Evolutionary conservation across 2,888 invertebrate genomes (phyloP).

Genomic region (Oligia fasciuncula): DNA sequence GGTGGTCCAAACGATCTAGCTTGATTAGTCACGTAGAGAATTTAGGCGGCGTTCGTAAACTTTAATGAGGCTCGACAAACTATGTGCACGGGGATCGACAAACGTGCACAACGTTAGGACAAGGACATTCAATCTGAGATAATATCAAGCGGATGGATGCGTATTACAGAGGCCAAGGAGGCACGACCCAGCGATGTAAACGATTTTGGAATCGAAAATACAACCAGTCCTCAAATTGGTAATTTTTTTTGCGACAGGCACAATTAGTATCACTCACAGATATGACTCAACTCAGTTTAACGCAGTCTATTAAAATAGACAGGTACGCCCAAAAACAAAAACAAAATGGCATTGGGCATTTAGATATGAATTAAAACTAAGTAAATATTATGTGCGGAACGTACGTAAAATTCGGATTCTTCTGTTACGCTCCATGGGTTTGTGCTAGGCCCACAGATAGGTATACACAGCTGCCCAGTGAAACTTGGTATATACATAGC

Average conservation of each 20-base stretch:
- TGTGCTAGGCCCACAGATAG: not conserved
- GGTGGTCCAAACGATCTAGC: not conserved
- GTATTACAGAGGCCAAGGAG: not conserved
- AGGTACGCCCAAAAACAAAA: too few species aligned
- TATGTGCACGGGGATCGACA: conserved; percentile 9
- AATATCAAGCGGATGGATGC: conserved; percentile 16
- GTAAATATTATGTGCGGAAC: not conserved
- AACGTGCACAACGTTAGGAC: conserved; percentile 1
- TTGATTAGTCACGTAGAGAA: conserved; percentile 19
- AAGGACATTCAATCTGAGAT: conserved; percentile 21
- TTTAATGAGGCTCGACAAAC: conserved; percentile 44
- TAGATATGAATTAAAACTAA: not conserved
- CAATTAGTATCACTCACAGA: not conserved
- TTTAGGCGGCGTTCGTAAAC: conserved; percentile 26
- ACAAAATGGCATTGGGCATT: too few species aligned
- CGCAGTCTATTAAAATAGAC: too few species aligned
- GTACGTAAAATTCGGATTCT: not conserved
- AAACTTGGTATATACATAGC: not conserved
- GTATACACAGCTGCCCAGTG: not conserved
- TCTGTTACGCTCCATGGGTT: not conserved
- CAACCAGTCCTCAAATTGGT: not conserved
- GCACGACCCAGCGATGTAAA: not conserved
- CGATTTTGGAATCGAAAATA: too few species aligned
- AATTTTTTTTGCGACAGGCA: not conserved
- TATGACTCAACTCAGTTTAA: not conserved